A percentile compares a stretch with the other conserved stretches of the same genome.
These are phyloP conservation scores for Pao palembangensis DNA, from an alignment of 2,113 vertebrate species.

Conservation along the genomic window DNA sequence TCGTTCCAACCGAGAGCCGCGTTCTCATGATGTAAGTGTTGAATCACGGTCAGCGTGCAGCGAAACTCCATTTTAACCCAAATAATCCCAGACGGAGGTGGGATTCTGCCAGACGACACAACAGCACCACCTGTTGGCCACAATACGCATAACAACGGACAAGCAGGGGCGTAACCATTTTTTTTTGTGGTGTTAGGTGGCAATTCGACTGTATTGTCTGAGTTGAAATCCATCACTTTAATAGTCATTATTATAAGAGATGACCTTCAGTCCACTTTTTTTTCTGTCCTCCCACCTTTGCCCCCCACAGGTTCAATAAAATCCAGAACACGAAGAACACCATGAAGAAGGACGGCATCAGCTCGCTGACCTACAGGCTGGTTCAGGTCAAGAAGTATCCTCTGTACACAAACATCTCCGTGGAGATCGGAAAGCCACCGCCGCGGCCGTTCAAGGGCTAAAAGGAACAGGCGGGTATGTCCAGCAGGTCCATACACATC, in stretches of 20 bases:
- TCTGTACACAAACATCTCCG: conserved; percentile 95
- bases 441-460: conserved; percentile 86
- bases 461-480: conserved; percentile 15
- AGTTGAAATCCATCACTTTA: too few relatives aligned
- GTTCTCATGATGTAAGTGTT: conserved; percentile 49
- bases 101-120: not conserved
- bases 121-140: conserved; percentile 60
- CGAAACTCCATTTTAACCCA: conserved; percentile 23
- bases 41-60: conserved; percentile 32
- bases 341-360: conserved; percentile 96
- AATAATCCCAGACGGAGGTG: conserved; percentile 15
- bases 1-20: conserved; percentile 20
- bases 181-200: not conserved
- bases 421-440: conserved; percentile 92
- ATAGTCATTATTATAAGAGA: too few relatives aligned
- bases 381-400: conserved; percentile 84
- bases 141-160: not conserved
- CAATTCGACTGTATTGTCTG: too few relatives aligned
- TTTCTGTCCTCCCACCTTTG: not conserved
- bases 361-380: conserved; percentile 87
- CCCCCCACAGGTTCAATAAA: conserved; percentile 86
- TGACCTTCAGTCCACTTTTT: not conserved
- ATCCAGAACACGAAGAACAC: conserved; percentile 99
- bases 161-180: not conserved
- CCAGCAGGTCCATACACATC: conserved; percentile 5